Conservation (phyloP, 92 coral and sea anemone species). For the Chrysogorgia sp. region DNA sequence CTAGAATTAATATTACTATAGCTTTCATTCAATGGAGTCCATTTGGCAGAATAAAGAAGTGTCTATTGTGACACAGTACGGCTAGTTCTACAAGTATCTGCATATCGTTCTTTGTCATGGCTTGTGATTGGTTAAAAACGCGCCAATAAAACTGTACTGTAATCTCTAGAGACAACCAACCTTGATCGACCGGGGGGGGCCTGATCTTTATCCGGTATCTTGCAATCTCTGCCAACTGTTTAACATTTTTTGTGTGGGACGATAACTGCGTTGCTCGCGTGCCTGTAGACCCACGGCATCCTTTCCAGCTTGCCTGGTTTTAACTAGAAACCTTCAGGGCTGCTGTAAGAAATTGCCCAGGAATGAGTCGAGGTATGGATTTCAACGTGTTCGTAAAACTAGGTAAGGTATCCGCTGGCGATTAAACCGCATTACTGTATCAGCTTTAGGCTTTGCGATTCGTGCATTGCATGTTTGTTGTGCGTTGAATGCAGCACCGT, state of each 20-base stretch:
- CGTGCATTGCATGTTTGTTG: not conserved
- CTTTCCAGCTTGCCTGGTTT: not conserved
- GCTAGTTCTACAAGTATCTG: no score
- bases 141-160: not conserved
- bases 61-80: no score
- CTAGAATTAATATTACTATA: no score
- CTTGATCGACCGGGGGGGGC: not conserved
- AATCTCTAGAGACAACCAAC: not conserved
- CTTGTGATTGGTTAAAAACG: not conserved
- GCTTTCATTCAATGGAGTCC: no score
- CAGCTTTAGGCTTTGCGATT: not conserved
- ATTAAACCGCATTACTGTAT: not conserved
- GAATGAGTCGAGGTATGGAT: no score
- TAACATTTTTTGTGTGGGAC: not conserved
- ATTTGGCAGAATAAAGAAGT: no score
- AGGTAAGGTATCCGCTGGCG: not conserved
- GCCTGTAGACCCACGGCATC: no score
- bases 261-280: not conserved
- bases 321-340: not conserved
- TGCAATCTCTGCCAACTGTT: slow-evolving; percentile 19
- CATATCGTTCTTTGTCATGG: not conserved
- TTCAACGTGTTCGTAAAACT: slow-evolving; percentile 20
- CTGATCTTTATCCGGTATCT: slow-evolving; percentile 5
- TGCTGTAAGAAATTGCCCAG: no score
- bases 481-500: not conserved